Evolutionary conservation across 2,797 vertebrate genomes (phyloP), one percentile per base, ranked within the genome.

Genomic region (Oceanodroma leucorhoa): DNA sequence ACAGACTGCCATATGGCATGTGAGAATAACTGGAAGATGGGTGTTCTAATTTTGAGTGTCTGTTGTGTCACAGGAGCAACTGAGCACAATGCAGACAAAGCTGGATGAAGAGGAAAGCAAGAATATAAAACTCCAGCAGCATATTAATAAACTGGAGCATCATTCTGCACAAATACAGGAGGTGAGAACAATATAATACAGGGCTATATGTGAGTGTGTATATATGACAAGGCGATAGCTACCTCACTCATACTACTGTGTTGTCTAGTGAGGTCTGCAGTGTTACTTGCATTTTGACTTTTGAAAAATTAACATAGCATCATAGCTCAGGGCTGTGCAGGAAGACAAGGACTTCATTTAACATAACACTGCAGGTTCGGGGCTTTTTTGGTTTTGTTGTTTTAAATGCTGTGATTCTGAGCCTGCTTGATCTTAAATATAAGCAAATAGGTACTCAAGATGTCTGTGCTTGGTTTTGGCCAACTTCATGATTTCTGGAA

Each of bases 31-130:
- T 89, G 46, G 18, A 75, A 72, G 66, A 81, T 61, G 64, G 13
- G 30, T 84, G 67, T 43, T 91, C 76, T 93, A 86, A 89, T 94
- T 95, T 64, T 73, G 50, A 40, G 20, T 81, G 15, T 92, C 61
- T 90, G 3, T 79, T 87, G 48, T 93, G 23, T 96, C 93, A 65
- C 91, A 99, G 99, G 99, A 99, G 38, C 98, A 99, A 85, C 95
- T 98, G 65, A 98, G 96, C 93, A 61, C 46, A 62, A 96, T 99
- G 86, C 99, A 99, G 97, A 96, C 96, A 17, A 99, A 98, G 95
- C 72, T 99, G 67, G 98, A 98, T 53, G 98, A 99, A 66, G 99
- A 99, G 81, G 98, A 99, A 95, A 97, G 98, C 72, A 99, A 98
- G 94, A 99, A 98, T 96, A 95, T 98, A 77, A 99, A 98, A 94